These are phyloP conservation scores for Acrocephalus arundinaceus DNA, from an alignment of 2,113 vertebrate species.

Conservation along the genomic window DNA sequence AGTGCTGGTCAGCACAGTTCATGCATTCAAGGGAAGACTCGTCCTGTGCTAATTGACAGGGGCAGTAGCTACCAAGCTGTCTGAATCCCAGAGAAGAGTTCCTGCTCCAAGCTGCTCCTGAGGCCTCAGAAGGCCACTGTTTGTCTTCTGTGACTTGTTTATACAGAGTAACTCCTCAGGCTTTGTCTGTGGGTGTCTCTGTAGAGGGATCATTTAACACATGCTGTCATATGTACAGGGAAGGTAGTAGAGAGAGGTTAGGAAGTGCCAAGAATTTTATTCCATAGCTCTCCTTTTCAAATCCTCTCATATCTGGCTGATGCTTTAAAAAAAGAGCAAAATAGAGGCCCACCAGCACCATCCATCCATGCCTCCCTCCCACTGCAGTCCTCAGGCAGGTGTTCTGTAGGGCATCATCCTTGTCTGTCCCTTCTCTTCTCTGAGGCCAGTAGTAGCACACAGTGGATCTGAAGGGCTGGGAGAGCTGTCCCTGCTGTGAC, in stretches of 20 bases:
- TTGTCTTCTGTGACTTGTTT: not conserved
- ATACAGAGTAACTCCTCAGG: not conserved
- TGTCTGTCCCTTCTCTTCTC: not conserved
- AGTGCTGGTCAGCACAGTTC: not conserved
- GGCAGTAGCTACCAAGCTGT: not conserved
- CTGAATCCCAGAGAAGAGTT: not conserved
- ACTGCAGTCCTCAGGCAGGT: not conserved
- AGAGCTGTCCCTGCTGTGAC: not conserved
- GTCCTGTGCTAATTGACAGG: not conserved
- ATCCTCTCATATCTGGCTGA: not conserved
- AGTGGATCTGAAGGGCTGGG: not conserved
- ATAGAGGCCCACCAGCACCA: not conserved
- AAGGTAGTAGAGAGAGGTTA: not conserved
- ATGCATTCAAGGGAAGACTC: not conserved
- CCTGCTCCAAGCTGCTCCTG: not conserved
- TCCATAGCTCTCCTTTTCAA: not conserved
- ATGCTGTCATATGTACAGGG: not conserved
- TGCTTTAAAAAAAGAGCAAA: not conserved
- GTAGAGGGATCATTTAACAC: not conserved
- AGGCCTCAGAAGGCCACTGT: not conserved
- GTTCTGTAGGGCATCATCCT: not conserved
- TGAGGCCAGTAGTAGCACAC: not conserved
- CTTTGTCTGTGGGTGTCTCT: not conserved
- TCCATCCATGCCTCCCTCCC: not conserved
- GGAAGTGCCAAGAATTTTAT: not conserved